phyloP scores from a whole-genome alignment of 2,113 vertebrate genomes.

The Lontra canadensis region DNA sequence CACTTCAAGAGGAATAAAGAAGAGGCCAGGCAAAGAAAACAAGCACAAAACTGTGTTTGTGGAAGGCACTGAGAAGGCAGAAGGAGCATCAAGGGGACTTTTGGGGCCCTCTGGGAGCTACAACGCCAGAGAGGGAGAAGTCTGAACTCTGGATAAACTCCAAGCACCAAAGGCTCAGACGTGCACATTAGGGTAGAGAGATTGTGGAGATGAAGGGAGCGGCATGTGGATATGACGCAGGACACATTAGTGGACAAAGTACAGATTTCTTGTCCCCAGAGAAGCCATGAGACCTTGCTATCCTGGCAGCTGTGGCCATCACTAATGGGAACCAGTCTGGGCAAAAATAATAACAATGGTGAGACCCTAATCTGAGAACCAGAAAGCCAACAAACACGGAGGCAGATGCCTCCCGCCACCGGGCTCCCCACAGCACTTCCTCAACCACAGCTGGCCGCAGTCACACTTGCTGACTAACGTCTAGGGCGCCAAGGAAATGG shows the following conservation, averaged over 20 bases:
- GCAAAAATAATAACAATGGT: background rate
- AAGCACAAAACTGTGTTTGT: background rate
- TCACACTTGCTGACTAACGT: background rate
- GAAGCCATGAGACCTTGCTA: background rate
- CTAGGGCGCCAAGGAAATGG: background rate
- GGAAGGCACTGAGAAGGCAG: background rate
- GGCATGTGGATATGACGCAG: background rate
- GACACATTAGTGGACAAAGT: background rate
- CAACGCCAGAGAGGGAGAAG: background rate
- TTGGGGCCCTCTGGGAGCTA: background rate
- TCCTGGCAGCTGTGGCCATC: background rate
- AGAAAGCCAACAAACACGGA: conserved; percentile 18
- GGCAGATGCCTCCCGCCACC: background rate
- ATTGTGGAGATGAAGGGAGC: rapidly evolving
- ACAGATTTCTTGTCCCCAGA: background rate
- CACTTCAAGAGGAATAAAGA: conserved; percentile 13
- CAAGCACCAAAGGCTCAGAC: background rate
- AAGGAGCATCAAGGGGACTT: background rate
- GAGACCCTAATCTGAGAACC: background rate
- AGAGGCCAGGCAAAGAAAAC: background rate
- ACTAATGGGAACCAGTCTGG: background rate
- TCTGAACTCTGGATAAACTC: background rate
- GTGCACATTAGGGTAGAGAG: rapidly evolving
- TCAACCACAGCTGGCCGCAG: conserved; percentile 35
- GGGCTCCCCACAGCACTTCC: background rate